Percentiles rank a stretch among this genome's conserved stretches.
Evolutionary conservation across 2,888 invertebrate species (phyloP).

Genomic region (Drosophila mulleri): DNA sequence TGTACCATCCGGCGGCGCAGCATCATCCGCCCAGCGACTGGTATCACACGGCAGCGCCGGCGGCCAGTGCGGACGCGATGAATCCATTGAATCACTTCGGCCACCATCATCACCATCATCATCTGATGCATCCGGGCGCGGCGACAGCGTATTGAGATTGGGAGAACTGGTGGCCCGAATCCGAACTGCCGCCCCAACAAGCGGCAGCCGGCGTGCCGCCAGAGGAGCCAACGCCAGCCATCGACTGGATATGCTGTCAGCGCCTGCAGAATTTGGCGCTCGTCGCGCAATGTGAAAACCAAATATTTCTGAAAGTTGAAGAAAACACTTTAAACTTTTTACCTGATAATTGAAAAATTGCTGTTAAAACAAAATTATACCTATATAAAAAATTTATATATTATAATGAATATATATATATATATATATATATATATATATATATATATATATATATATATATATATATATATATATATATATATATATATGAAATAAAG

Average conservation of each 20-base stretch:
- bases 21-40: constrained; percentile 85
- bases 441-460: background rate
- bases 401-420: constrained; percentile 3
- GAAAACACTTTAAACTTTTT: constrained; percentile 77
- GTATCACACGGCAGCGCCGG: constrained; percentile 85
- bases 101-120: constrained; percentile 88
- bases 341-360: constrained; percentile 81
- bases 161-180: constrained; percentile 75
- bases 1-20: constrained; percentile 84
- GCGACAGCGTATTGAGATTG: constrained; percentile 91
- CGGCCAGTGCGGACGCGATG: constrained; percentile 84
- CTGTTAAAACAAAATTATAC: constrained; percentile 59
- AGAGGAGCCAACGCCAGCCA: constrained; percentile 58
- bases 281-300: constrained; percentile 78
- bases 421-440: constrained; percentile 2
- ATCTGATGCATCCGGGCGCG: constrained; percentile 89
- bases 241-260: constrained; percentile 73
- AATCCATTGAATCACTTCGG: constrained; percentile 86
- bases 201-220: constrained; percentile 22
- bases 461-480: background rate
- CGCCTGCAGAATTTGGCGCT: constrained; percentile 72
- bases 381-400: background rate
- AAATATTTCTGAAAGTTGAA: constrained; percentile 80
- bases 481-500: background rate
- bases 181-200: constrained; percentile 49